Percentiles rank a stretch among this genome's conserved stretches.
phyloP scores from a whole-genome alignment of 2,888 invertebrate species.

The Seira musarum region DNA sequence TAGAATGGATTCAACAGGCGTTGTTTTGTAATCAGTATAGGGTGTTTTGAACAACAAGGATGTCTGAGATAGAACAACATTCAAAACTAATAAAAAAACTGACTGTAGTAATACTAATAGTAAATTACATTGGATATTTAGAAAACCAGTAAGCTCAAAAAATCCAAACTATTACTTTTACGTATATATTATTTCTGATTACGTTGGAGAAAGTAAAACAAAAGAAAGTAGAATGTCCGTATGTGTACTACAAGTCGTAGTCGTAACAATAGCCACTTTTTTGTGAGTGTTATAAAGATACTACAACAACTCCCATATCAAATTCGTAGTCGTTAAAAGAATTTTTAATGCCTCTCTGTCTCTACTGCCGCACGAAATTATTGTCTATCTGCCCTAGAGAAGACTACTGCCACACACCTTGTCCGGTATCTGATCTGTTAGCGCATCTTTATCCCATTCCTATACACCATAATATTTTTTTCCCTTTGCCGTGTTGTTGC shows the following conservation, averaged over 20 bases:
- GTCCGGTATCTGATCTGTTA: constrained; percentile 15
- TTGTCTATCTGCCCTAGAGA: not conserved
- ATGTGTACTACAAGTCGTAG: no score
- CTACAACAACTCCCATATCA: constrained; percentile 6
- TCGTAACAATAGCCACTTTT: no score
- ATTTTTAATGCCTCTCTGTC: constrained; percentile 14
- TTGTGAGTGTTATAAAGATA: not conserved
- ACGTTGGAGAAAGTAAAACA: constrained; percentile 10
- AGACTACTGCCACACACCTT: constrained; percentile 15
- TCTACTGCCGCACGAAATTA: constrained; percentile 11
- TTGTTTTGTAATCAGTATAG: constrained; percentile 11
- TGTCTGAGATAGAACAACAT: no score
- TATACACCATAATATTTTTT: not conserved
- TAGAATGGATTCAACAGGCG: constrained; percentile 15
- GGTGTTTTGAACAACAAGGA: not conserved
- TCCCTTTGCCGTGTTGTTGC: not conserved
- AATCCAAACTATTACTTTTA: not conserved
- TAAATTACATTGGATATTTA: no score
- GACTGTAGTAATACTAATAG: not conserved
- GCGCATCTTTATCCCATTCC: constrained; percentile 8
- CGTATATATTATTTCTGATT: not conserved
- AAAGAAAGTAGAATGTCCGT: no score
- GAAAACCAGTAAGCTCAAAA: not conserved
- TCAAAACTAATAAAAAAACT: not conserved
- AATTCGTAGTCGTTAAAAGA: no score